Conservation (phyloP, 2,113 vertebrate species). For the Pseudopodoces humilis region DNA sequence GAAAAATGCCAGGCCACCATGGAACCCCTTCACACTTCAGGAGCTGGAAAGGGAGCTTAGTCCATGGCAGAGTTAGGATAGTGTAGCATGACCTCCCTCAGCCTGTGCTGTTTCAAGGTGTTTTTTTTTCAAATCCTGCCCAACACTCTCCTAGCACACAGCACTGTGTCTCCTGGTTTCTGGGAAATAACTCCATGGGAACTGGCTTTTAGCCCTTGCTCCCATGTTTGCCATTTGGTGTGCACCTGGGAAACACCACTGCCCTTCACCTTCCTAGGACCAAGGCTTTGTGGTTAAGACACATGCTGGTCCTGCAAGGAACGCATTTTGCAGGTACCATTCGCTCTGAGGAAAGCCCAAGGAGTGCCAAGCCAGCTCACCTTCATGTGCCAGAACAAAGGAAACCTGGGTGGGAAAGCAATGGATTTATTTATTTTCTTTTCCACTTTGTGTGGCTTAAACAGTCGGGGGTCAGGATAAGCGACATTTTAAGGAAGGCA, state of each 20-base stretch:
- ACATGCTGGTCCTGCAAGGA: rapidly evolving
- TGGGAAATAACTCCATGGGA: not conserved
- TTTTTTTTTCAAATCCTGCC: not conserved
- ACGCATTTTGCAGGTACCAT: not conserved
- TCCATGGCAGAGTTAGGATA: not conserved
- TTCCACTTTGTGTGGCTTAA: constrained; percentile 44
- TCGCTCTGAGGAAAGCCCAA: not conserved
- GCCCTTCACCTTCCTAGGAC: not conserved
- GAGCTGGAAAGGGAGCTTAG: not conserved
- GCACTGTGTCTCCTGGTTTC: not conserved
- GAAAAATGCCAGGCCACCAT: not conserved
- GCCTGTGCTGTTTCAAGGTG: not conserved
- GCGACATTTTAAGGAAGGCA: constrained; percentile 38
- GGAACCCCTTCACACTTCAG: not conserved
- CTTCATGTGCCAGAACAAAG: not conserved
- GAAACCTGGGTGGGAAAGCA: constrained; percentile 5
- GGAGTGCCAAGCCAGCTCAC: constrained; percentile 11
- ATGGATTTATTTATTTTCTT: constrained; percentile 9
- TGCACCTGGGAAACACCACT: not conserved
- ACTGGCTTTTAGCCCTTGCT: not conserved
- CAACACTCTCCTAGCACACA: not conserved
- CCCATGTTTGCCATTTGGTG: not conserved
- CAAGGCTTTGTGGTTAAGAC: not conserved
- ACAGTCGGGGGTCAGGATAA: constrained; percentile 10
- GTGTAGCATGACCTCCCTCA: not conserved